Conservation (phyloP, 30 jellyfish, hydroid and myxozoan species). For the Aurelia aurita complex sp. Pacific region DNA sequence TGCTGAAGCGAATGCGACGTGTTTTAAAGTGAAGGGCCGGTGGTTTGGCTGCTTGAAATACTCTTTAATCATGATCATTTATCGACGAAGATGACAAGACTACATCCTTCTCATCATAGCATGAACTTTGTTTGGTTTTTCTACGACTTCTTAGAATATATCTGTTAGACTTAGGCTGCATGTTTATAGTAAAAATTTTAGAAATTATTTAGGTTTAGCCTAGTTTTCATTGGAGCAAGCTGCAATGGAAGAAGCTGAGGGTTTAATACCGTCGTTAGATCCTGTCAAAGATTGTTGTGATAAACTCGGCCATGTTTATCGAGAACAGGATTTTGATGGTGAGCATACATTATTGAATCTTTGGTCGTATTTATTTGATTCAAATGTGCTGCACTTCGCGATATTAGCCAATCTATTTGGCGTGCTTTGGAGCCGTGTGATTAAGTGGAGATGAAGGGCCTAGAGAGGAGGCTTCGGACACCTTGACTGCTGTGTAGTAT, state of each 20-base stretch:
- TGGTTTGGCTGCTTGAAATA: neutral
- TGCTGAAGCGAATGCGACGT: neutral
- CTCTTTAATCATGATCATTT: conserved; percentile 1
- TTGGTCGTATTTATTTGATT: too few relatives aligned
- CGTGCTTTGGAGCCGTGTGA: too few relatives aligned
- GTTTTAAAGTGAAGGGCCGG: neutral
- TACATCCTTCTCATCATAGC: conserved; percentile 94
- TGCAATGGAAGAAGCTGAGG: conserved; percentile 34
- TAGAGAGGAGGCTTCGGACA: too few relatives aligned
- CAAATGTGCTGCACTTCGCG: too few relatives aligned
- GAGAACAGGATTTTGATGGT: conserved; percentile 89
- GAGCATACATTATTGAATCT: neutral
- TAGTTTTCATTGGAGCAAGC: neutral
- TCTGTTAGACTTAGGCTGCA: conserved; percentile 3
- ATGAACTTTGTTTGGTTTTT: conserved; percentile 90
- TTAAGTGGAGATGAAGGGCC: too few relatives aligned
- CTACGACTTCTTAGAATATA: conserved; percentile 80
- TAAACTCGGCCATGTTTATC: conserved; percentile 26
- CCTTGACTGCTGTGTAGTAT: too few relatives aligned
- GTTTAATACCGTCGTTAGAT: conserved; percentile 41
- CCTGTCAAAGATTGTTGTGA: conserved; percentile 67
- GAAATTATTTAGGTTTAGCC: neutral
- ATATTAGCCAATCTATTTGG: too few relatives aligned
- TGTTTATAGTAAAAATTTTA: neutral
- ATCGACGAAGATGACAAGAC: conserved; percentile 69